Evolutionary conservation across 2,113 vertebrate genomes (phyloP).

Genomic region (Archilochus colubris): DNA sequence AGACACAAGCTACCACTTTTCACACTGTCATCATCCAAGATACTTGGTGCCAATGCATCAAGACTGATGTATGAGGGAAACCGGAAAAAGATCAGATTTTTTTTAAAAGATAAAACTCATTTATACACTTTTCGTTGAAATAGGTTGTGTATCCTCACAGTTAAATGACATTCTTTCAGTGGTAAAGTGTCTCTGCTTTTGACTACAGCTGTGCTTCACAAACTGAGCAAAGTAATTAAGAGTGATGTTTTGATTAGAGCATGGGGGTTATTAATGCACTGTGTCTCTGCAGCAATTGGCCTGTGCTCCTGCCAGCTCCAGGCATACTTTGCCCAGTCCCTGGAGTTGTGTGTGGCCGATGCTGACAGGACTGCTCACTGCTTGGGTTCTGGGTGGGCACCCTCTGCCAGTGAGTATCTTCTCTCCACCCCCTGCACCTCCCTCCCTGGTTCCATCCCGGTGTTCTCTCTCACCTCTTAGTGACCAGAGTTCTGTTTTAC

Average conservation of each 20-base stretch:
- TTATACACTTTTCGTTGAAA: background rate
- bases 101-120: too few relatives aligned
- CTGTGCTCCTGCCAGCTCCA: background rate
- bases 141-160: background rate
- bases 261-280: rapidly evolving
- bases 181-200: background rate
- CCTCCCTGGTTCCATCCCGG: background rate
- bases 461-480: rapidly evolving
- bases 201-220: background rate
- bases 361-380: rapidly evolving
- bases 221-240: background rate
- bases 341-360: too few relatives aligned
- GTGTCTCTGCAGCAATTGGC: background rate
- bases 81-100: background rate
- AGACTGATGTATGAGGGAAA: background rate
- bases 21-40: background rate
- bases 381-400: background rate
- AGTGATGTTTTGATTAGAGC: rapidly evolving
- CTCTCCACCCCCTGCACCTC: background rate
- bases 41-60: too few relatives aligned
- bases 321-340: background rate
- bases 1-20: background rate
- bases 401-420: background rate
- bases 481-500: background rate
- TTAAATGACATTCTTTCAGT: background rate